Evolutionary conservation across 2,797 vertebrate species (phyloP), one percentile per base, ranked within the genome.

Genomic region (Ataeniobius toweri): DNA sequence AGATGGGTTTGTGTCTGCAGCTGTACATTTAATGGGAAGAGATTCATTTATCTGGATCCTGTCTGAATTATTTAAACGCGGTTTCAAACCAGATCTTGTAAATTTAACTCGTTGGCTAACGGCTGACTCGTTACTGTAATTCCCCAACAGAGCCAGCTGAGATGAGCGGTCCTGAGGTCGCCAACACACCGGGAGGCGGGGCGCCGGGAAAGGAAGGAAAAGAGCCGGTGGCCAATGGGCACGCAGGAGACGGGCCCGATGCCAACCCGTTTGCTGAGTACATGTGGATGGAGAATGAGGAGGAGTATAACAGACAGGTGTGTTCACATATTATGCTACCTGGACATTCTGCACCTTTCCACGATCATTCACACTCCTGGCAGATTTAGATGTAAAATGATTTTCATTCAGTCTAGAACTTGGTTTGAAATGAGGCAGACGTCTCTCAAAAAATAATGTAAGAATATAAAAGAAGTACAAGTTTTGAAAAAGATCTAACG

Each of bases 251-350:
- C 75, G 85, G 87, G 77, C 96, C 96, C 44, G 97, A 98, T 1
- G 93, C 88, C 86, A 96, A 98, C 83, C 98, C 98, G 3, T 99
- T 99, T 0, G 98, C 97, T 0, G 98, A 99, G 85, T 99, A 98
- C 93, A 98, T 99, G 98, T 99, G 98, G 98, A 99, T 99, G 98
- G 98, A 99, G 92, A 98, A 99, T 0, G 98, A 99, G 82, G 98
- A 99, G 71, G 98, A 98, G 82, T 99, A 99, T 89, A 96, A 99
- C 93, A 96, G 97, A 86, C 98, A 99, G 97, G 98, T 98, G 73
- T 12, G 91, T 59, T 31, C 13, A 4, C n/a, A n/a, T 28, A 12
- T 24, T 6, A 4, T 3, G 5, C 6, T 36, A 6, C 44, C 1
- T 7, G 22, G 36, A 13, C 12, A 22, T 44, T 13, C 31, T 68